Conservation (phyloP, 2,113 vertebrate species). For the Canis aureus region DNA sequence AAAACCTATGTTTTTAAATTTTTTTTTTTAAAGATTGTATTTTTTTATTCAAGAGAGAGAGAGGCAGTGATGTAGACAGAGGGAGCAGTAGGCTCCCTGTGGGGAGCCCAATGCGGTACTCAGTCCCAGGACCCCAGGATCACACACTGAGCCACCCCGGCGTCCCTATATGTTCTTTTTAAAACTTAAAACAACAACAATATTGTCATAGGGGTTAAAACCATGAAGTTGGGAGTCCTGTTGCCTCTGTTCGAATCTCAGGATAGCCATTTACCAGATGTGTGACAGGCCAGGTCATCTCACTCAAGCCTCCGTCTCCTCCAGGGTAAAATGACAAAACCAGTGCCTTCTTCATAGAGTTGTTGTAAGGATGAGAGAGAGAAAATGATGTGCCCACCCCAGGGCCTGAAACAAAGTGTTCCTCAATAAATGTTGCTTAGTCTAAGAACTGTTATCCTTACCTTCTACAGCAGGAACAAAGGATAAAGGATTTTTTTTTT, state of each 20-base stretch:
- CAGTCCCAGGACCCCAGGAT: no score
- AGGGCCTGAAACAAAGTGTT: neutral
- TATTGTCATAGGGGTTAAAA: slow-evolving; percentile 12
- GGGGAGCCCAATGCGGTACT: no score
- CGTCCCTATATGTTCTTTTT: neutral
- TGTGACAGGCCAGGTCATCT: neutral
- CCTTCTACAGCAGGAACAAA: neutral
- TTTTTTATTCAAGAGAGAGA: no score
- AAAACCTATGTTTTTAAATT: no score
- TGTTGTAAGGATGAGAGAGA: neutral
- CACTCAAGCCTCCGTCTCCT: neutral
- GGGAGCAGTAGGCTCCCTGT: no score
- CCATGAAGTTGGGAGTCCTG: neutral
- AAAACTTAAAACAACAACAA: neutral
- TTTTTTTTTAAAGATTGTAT: no score
- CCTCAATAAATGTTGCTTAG: neutral
- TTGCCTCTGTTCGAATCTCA: neutral
- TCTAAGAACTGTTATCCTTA: neutral
- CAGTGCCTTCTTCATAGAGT: neutral
- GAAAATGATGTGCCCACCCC: neutral
- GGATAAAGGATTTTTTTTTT: neutral
- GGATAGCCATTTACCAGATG: neutral
- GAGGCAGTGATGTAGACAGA: no score
- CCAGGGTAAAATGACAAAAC: neutral
- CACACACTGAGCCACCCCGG: no score